Evolutionary conservation across 1,140 invertebrate species (phyloP), one percentile per base, ranked within the genome.

Genomic region (Rhynchophorus ferrugineus): DNA sequence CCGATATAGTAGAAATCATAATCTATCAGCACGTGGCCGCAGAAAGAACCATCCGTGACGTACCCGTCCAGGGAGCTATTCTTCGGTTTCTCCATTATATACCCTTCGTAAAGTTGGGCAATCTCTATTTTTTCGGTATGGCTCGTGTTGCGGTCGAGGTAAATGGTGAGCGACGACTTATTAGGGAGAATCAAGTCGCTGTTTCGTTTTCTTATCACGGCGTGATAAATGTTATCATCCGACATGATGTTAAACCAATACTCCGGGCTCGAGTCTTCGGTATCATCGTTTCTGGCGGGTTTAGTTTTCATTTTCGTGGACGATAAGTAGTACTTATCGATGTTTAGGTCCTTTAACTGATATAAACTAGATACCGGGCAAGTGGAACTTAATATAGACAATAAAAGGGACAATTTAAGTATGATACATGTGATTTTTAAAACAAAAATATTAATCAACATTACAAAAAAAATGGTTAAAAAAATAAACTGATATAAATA

Each of bases 51-150:
- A 19, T 56, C 16, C 22, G 56, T 39, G 16, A 60, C n/a, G 33
- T 60, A 60, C 13, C 58, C 58, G 24, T 24, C 47, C 7, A 57
- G 44, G 6, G 49, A 49, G 42, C 53, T 56, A 13, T 42, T 47
- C 17, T 41, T 9, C 9, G 51, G 51, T 11, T n/a, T 11, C 3
- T 47, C 37, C 7, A 11, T 5, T 7, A 54, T 22, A 22, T 41
- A 54, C 6, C 51, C 51, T 43, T 54, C 51, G 11, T 34, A 42
- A 1, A 54, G 33, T 7, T 34, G 0, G 19, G 1, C 13, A 16
- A n/a, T n/a, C n/a, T n/a, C n/a, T n/a, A n/a, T n/a, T n/a, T n/a
- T n/a, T n/a, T n/a, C n/a, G n/a, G n/a, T n/a, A n/a, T n/a, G n/a
- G n/a, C n/a, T n/a, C n/a, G n/a, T n/a, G n/a, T n/a, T n/a, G n/a